Conservation (phyloP, 2,797 vertebrate genomes). For the Anomalospiza imberbis region DNA sequence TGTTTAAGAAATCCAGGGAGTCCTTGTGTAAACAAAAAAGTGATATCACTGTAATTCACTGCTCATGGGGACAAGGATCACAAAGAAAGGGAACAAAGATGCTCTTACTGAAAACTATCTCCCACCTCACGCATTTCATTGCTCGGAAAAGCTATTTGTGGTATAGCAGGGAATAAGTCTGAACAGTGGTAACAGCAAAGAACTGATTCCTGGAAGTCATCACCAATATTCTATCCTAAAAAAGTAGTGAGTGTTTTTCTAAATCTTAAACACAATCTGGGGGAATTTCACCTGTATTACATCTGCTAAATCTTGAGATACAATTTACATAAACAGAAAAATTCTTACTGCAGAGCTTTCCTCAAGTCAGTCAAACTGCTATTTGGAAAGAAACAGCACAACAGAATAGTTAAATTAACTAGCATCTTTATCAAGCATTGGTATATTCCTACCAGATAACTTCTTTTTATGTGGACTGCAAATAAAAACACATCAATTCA, state of each 20-base stretch:
- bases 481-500: neutral
- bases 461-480: neutral
- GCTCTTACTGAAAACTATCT: neutral
- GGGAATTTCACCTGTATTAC: neutral
- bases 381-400: neutral
- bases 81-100: neutral
- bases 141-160: neutral
- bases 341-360: neutral
- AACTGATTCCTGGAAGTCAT: neutral
- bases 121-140: neutral
- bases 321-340: neutral
- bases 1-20: neutral
- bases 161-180: neutral
- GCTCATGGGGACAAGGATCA: neutral
- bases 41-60: neutral
- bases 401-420: neutral
- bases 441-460: neutral
- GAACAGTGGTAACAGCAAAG: neutral
- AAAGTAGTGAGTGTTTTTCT: neutral
- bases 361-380: neutral
- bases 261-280: neutral
- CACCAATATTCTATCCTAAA: neutral
- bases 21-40: neutral
- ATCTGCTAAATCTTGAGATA: neutral
- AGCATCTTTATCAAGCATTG: neutral